A percentile compares a stretch with the other conserved stretches of the same genome.
phyloP scores from a whole-genome alignment of 2,888 invertebrate species.

The Fragum fragum region DNA sequence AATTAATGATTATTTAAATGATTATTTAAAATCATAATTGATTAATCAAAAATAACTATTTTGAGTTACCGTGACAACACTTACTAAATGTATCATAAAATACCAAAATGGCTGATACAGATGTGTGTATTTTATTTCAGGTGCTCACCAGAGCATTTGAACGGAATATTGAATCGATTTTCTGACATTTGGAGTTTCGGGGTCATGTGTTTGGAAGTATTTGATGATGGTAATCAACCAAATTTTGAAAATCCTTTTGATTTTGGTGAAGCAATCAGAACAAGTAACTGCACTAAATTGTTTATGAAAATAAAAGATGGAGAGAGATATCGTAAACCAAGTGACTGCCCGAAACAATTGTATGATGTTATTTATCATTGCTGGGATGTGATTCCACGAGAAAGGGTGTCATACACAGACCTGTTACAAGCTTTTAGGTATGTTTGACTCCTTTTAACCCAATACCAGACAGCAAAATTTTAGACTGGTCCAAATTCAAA shows the following conservation, averaged over 20 bases:
- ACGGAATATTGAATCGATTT: constrained; percentile 28
- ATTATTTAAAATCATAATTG: too few relatives aligned
- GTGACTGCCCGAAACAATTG: constrained; percentile 34
- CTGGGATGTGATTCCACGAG: constrained; percentile 37
- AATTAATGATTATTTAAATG: too few relatives aligned
- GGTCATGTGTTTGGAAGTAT: constrained; percentile 51
- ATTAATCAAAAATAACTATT: too few relatives aligned
- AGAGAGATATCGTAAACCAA: constrained; percentile 31
- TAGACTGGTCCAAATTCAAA: too few relatives aligned
- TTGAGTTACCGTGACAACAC: too few relatives aligned
- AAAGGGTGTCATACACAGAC: constrained; percentile 28
- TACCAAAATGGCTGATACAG: too few relatives aligned
- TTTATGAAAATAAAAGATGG: constrained; percentile 21
- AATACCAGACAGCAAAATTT: too few relatives aligned
- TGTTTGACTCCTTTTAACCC: too few relatives aligned
- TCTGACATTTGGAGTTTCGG: constrained; percentile 65
- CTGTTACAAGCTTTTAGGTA: constrained; percentile 26
- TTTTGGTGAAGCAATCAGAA: background rate
- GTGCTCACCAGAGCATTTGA: constrained; percentile 44
- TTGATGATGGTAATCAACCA: constrained; percentile 39
- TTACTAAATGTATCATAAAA: too few relatives aligned
- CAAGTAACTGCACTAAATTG: background rate
- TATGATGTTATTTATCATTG: constrained; percentile 43
- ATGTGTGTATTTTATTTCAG: constrained; percentile 32
- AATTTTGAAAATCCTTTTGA: background rate